Base-by-base conservation (phyloP, 2,797 vertebrate genomes). In the Hephaestus fuliginosus region DNA sequence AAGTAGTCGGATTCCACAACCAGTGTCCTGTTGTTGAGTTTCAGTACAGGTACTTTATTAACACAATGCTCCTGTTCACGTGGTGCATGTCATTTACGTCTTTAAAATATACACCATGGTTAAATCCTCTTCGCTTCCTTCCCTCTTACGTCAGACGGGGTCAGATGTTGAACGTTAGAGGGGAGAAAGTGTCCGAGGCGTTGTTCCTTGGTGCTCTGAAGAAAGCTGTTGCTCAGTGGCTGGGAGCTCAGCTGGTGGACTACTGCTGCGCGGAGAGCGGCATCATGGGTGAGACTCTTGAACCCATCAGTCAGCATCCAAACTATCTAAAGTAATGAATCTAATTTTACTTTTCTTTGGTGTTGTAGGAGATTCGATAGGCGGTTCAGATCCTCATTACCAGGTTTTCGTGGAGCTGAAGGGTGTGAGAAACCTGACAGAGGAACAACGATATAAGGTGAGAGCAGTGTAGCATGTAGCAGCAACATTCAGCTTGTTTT, bases 401-500 rank as follows among this genome's bases (percentile, higher is more conserved):
- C 96, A 97, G 86, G 97, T 98, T 67, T 99, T 98, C 10, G 9
- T 98, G 66, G 97, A 97, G 88, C 94, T 99, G 69, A 96, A 89
- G 82, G 97, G 97, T 4, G 94, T 98, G 78, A 94, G 97, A 88
- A 97, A 97, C 80, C 95, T 99, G 61, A 96, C 96, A 0, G 97
- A 98, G 90, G 96, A 95, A 48, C 97, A 98, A 68, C 94, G 98
- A 67, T 96, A 97, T 87, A 98, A 97, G 97, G 98, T 97, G 63
- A 87, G 83, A 61, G 5, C 10, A 63, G 30, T 1, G 7, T 0
- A 10, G 1, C 14, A 25, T 25, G 6, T 20, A 22, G 8, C 46
- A 28, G 12, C 56, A 18, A 49, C n/a, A 22, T 3, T 18, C 33
- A 49, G 1, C 5, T 1, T 33, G 10, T 56, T 39, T 70, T 7